phyloP scores from a whole-genome alignment of 2,888 invertebrate species.

The Gastrophysa polygoni region DNA sequence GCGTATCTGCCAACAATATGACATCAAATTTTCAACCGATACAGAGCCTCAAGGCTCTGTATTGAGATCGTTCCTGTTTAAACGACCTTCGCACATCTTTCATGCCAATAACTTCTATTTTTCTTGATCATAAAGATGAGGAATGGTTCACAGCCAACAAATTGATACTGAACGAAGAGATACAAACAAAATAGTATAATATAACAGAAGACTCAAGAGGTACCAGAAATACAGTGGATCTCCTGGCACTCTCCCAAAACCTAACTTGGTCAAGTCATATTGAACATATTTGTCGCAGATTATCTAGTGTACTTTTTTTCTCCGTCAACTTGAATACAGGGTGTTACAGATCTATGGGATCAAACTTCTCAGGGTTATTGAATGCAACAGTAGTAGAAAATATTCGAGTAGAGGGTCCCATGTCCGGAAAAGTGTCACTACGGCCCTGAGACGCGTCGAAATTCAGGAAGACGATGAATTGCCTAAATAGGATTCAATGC shows the following conservation, averaged over 20 bases:
- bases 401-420: no score
- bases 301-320: no score
- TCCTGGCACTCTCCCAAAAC: background rate
- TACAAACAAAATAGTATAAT: background rate
- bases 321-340: no score
- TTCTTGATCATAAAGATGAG: background rate
- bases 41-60: background rate
- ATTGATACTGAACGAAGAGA: background rate
- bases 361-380: no score
- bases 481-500: no score
- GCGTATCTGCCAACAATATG: background rate
- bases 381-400: no score
- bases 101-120: no score
- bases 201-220: background rate
- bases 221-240: background rate
- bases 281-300: no score
- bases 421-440: no score
- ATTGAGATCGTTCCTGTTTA: background rate
- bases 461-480: no score
- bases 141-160: background rate
- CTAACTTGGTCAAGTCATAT: background rate
- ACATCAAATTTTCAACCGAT: background rate
- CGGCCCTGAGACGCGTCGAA: no score
- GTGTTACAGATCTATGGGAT: no score
- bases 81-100: background rate